Evolutionary conservation across 2,888 invertebrate species (phyloP), one percentile per base, ranked within the genome.

Genomic region (Acleris emargana): DNA sequence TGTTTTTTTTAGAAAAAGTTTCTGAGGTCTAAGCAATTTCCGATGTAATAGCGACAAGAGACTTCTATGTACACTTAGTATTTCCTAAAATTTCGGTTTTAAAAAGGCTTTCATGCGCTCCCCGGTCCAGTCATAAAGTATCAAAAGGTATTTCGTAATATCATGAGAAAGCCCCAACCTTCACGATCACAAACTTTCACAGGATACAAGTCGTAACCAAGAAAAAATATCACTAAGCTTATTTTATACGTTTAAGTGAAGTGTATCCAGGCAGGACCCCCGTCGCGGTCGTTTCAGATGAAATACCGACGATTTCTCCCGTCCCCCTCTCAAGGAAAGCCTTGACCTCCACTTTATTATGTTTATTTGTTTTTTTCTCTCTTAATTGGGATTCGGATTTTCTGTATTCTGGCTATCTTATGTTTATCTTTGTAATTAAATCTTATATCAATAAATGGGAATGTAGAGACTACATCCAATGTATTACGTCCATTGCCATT

Each of bases 341-440:
- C 59, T 43, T 49, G 22, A 55, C 28, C 49, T 28, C 38, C 18
- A 55, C 20, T 20, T 20, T 50, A 60, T 60, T 55, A 50, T 20
- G 22, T 64, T 42, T 54, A 64, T 59, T 51, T 51, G 17, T 28
- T 55, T 50, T n/a, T 32, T 50, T 50, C 17, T 6, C 20, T 17
- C 50, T 6, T 50, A 45, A 57, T 57, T 57, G 57, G 55, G 22
- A 22, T 42, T 54, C 42, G 18, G 49, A 32, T 58, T 50, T 20
- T 52, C 43, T 5, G 3, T 4, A 43, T 55, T 59, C 32, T 42
- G 18, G n/a, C n/a, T n/a, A n/a, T 45, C 38, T 25, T 57, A 53
- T 50, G 32, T 38, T 57, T 61, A 66, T 66, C 55, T 66, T 52
- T 52, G 38, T 52, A 52, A 66, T 66, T 45, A 50, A 61, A 66